Evolutionary conservation across 1,140 invertebrate species (phyloP).

Genomic region (Archivesica marissinica): DNA sequence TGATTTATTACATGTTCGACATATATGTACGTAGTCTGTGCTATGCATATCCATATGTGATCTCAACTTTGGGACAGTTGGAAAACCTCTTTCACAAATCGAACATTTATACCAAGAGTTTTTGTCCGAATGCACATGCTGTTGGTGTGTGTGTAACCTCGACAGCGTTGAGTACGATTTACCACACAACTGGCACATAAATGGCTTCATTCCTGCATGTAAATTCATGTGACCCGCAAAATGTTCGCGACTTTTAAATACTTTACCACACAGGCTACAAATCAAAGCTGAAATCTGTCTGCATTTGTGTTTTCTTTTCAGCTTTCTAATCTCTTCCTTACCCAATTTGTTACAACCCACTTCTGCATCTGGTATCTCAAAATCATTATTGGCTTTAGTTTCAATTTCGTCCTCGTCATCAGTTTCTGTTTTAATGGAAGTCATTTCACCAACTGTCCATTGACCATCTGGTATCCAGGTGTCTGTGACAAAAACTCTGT

Average conservation of each 20-base stretch:
- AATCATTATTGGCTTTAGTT: background rate
- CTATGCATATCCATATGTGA: background rate
- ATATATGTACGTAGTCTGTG: background rate
- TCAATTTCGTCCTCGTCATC: background rate
- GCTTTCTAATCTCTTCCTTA: background rate
- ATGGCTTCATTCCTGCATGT: conserved; percentile 6
- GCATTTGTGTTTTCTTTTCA: background rate
- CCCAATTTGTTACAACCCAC: no score
- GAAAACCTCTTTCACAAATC: conserved; percentile 2
- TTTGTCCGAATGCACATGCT: background rate
- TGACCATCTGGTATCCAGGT: background rate
- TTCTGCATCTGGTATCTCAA: background rate
- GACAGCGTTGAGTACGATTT: background rate
- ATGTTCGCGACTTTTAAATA: background rate
- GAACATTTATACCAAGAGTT: background rate
- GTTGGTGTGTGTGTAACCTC: background rate
- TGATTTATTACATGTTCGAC: conserved; percentile 9
- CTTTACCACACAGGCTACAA: conserved; percentile 13
- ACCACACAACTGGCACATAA: conserved; percentile 45
- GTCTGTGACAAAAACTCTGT: background rate
- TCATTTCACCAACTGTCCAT: background rate
- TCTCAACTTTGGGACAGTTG: background rate
- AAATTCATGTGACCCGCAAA: conserved; percentile 35
- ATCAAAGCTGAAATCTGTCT: background rate
- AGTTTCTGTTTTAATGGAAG: background rate